phyloP scores from a whole-genome alignment of 2,888 invertebrate species.

The Anarsia innoxiella region DNA sequence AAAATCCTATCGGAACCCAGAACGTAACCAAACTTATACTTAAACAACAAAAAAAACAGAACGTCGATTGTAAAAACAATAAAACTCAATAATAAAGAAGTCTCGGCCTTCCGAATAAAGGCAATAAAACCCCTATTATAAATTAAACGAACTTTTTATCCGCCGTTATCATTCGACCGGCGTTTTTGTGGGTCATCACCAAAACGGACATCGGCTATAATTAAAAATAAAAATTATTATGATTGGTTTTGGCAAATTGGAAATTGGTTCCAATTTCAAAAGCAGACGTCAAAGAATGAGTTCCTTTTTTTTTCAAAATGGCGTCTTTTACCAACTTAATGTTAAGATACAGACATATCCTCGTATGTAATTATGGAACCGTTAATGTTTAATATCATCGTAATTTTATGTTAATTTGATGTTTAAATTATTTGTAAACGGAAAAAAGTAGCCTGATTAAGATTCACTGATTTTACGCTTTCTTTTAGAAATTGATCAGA shows the following conservation, averaged over 20 bases:
- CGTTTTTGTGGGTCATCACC: conserved; percentile 36
- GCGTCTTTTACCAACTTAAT: too few species aligned
- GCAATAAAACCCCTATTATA: conserved; percentile 1
- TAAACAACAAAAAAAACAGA: too few species aligned
- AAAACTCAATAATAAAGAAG: not conserved
- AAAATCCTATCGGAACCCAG: too few species aligned
- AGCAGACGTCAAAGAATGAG: conserved; percentile 23
- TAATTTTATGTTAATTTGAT: conserved; percentile 7
- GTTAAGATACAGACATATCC: too few species aligned
- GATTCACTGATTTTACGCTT: too few species aligned
- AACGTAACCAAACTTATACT: too few species aligned
- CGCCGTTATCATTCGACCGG: conserved; percentile 16
- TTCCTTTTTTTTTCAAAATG: too few species aligned
- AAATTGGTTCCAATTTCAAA: conserved; percentile 53
- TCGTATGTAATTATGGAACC: conserved; percentile 9
- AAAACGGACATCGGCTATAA: too few species aligned
- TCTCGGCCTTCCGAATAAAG: conserved; percentile 8
- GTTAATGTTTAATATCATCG: conserved; percentile 7
- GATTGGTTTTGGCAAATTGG: conserved; percentile 71
- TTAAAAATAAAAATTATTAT: conserved; percentile 70
- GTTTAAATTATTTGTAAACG: too few species aligned
- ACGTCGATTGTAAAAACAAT: too few species aligned
- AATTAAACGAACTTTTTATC: conserved; percentile 12
- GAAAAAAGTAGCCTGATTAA: too few species aligned
- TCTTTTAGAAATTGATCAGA: too few species aligned